Conservation (phyloP, 2,797 vertebrate genomes). For the Mastacembelus armatus region DNA sequence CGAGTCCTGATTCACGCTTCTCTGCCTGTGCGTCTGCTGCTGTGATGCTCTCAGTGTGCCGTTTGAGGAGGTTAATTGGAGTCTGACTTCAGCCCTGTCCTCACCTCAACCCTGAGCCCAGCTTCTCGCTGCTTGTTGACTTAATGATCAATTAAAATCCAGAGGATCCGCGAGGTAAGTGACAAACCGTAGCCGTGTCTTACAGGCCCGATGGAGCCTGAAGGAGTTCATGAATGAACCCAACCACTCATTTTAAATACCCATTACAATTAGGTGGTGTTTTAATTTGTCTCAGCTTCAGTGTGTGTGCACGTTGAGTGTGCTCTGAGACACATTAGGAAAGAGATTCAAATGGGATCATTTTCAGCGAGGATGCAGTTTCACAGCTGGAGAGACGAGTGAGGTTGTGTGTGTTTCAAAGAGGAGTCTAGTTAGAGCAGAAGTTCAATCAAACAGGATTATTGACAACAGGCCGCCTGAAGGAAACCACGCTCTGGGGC, state of each 20-base stretch:
- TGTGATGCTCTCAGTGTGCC: conserved; percentile 39
- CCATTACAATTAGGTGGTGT: conserved; percentile 9
- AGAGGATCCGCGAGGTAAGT: conserved; percentile 17
- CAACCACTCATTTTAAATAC: conserved; percentile 18
- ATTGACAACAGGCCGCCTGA: conserved; percentile 40
- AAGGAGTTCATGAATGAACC: conserved; percentile 24
- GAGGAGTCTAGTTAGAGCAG: conserved; percentile 9
- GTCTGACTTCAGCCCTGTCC: conserved; percentile 29
- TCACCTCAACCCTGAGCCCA: conserved; percentile 30
- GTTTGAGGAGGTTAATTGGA: conserved; percentile 65
- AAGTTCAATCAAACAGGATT: conserved; percentile 43
- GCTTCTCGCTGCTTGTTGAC: conserved; percentile 14
- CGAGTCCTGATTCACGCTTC: conserved; percentile 24
- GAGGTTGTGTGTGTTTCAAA: conserved; percentile 15
- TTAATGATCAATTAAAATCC: conserved; percentile 68
- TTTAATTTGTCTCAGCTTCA: neutral
- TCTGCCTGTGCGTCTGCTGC: conserved; percentile 14
- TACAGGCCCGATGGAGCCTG: conserved; percentile 3
- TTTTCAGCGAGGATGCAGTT: conserved; percentile 12
- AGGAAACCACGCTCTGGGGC: conserved; percentile 12
- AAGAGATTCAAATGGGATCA: conserved; percentile 14
- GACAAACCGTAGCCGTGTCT: conserved; percentile 36
- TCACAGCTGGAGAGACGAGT: neutral
- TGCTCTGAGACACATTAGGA: neutral
- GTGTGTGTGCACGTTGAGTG: neutral